Percentiles rank a stretch among this genome's conserved stretches.
phyloP scores from a whole-genome alignment of 1,140 invertebrate genomes.

The Holcopasites calliopsidis region DNA sequence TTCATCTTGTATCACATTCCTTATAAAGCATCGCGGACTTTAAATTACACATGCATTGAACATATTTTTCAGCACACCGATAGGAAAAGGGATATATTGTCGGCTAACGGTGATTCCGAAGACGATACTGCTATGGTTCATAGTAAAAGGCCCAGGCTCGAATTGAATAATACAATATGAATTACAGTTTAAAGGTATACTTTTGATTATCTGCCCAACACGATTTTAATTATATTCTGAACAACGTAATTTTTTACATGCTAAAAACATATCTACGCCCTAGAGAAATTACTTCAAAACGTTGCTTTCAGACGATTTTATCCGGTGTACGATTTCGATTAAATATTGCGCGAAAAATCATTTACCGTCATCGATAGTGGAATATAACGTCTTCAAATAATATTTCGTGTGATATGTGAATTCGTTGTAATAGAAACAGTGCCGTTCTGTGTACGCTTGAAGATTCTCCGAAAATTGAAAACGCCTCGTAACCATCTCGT shows the following conservation, averaged over 20 bases:
- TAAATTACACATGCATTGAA: conserved; percentile 17
- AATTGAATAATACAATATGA: conserved; percentile 72
- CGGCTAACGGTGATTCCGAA: conserved; percentile 71
- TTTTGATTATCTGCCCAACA: conserved; percentile 16
- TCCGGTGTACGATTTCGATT: not conserved
- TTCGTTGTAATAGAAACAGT: not conserved
- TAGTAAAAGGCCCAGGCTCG: conserved; percentile 76
- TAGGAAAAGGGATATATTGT: conserved; percentile 75
- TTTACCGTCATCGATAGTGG: not conserved
- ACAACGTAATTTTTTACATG: not conserved
- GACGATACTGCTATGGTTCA: conserved; percentile 72
- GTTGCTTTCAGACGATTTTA: not conserved
- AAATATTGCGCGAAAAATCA: not conserved
- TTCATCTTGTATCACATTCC: not conserved
- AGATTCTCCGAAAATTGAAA: not conserved
- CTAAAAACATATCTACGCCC: conserved; percentile 8
- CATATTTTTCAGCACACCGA: conserved; percentile 68
- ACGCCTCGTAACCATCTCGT: not conserved
- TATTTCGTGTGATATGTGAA: conserved; percentile 24
- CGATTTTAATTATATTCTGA: conserved; percentile 15
- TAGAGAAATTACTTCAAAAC: conserved; percentile 30
- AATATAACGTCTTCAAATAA: conserved; percentile 37
- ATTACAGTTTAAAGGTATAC: conserved; percentile 37
- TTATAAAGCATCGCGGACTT: not conserved
- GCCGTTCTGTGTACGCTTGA: not conserved